These are phyloP conservation scores for Periophthalmodon schlosseri DNA, from an alignment of 2,113 vertebrate species.

Conservation along the genomic window DNA sequence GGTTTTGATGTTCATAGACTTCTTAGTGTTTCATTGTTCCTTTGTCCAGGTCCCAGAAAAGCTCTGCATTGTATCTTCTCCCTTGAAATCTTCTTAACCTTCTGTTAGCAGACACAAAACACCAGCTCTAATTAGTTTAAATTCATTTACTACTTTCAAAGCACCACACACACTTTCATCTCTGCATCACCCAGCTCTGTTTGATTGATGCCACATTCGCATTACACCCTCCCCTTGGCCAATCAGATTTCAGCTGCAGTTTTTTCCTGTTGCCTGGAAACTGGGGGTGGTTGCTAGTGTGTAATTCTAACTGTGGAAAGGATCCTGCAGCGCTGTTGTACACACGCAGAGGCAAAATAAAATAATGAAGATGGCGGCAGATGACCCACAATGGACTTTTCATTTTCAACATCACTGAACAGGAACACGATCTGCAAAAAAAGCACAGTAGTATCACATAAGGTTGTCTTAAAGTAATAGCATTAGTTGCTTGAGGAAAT, in stretches of 20 bases:
- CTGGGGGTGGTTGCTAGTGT: slow-evolving; percentile 43
- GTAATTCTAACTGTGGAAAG: slow-evolving; percentile 43
- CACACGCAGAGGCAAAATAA: slow-evolving; percentile 13
- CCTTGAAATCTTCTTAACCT: slow-evolving; percentile 11
- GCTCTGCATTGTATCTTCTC: slow-evolving; percentile 29
- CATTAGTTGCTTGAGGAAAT: neutral
- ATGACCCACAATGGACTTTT: slow-evolving; percentile 39
- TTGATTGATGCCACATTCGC: slow-evolving; percentile 36
- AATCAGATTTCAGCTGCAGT: slow-evolving; percentile 39
- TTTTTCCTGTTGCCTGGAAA: slow-evolving; percentile 65
- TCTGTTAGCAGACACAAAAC: slow-evolving; percentile 33
- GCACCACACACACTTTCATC: slow-evolving; percentile 48
- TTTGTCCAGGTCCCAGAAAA: slow-evolving; percentile 1
- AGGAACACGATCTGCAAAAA: slow-evolving; percentile 8
- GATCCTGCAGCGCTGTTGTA: slow-evolving; percentile 45
- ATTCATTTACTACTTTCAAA: slow-evolving; percentile 44
- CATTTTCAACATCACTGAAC: slow-evolving; percentile 58
- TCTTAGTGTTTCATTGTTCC: slow-evolving; percentile 7
- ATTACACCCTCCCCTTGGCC: slow-evolving; percentile 29
- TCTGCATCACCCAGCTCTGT: slow-evolving; percentile 28
- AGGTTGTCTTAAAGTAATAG: neutral
- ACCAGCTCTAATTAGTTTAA: slow-evolving; percentile 18
- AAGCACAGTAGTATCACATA: neutral
- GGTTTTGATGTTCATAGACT: neutral
- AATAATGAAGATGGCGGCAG: slow-evolving; percentile 22